phyloP scores from a whole-genome alignment of 2,113 vertebrate genomes.

The Archilochus colubris region DNA sequence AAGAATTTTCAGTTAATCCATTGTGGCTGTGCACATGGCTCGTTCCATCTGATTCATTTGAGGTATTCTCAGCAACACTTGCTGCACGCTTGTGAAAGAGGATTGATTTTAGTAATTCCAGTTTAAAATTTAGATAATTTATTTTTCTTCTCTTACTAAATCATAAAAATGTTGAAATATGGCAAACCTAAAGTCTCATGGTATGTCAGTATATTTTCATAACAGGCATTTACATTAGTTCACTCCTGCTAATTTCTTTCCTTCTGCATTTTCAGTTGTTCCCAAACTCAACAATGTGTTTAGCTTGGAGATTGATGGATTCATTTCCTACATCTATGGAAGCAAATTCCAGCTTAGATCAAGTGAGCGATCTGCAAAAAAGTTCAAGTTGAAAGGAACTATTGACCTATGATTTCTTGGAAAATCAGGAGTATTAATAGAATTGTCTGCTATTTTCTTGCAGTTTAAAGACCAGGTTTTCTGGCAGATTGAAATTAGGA shows the following conservation, averaged over 20 bases:
- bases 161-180: neutral
- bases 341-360: conserved; percentile 91
- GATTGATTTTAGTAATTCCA: neutral
- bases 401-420: conserved; percentile 84
- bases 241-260: neutral
- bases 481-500: neutral
- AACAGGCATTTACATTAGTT: neutral
- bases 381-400: conserved; percentile 90
- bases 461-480: neutral
- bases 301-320: conserved; percentile 85
- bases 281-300: conserved; percentile 93
- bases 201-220: neutral
- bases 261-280: conserved; percentile 79
- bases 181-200: neutral
- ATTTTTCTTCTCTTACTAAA: neutral
- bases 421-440: neutral
- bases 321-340: conserved; percentile 92
- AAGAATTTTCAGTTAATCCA: neutral
- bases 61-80: neutral
- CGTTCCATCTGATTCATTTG: neutral
- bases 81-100: neutral
- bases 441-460: neutral
- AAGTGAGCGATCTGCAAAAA: conserved; percentile 93
- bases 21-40: neutral
- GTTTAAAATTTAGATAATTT: neutral